A percentile compares a stretch with the other conserved stretches of the same genome.
These are phyloP conservation scores for Pempheris klunzingeri DNA, from an alignment of 2,797 vertebrate species.

Conservation along the genomic window DNA sequence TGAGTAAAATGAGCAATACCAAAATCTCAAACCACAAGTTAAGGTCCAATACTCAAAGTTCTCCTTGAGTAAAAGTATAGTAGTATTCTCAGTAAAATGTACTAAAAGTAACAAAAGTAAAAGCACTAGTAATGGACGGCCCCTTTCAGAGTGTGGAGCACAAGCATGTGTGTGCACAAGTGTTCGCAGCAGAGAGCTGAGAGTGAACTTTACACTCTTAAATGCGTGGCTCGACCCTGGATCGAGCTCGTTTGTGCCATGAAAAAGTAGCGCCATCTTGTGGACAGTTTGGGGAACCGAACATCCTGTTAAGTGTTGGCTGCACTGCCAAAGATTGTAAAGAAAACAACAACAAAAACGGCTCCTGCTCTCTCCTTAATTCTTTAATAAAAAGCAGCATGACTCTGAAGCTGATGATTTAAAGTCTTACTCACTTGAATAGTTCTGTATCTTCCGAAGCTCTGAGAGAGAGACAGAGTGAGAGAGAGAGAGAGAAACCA, in stretches of 20 bases:
- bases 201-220: neutral
- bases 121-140: neutral
- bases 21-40: neutral
- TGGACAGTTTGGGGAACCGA: slow-evolving; percentile 32
- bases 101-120: neutral
- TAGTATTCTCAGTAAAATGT: neutral
- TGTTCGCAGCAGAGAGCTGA: neutral
- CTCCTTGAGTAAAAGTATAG: too few relatives aligned
- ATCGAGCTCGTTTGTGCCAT: neutral
- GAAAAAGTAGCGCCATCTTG: slow-evolving; percentile 40
- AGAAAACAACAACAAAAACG: too few relatives aligned
- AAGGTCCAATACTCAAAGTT: neutral
- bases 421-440: slow-evolving; percentile 79
- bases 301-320: neutral
- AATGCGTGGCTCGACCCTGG: fast-evolving
- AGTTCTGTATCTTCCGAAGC: slow-evolving; percentile 86
- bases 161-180: neutral
- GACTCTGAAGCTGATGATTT: neutral
- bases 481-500: slow-evolving; percentile 30
- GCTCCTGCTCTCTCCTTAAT: neutral
- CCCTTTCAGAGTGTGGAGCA: too few relatives aligned
- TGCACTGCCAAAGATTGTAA: neutral
- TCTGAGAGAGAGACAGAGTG: slow-evolving; percentile 70
- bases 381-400: neutral
- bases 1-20: neutral